These are phyloP conservation scores for Mionectes macconnelli DNA, from an alignment of 2,113 vertebrate genomes.

Conservation along the genomic window DNA sequence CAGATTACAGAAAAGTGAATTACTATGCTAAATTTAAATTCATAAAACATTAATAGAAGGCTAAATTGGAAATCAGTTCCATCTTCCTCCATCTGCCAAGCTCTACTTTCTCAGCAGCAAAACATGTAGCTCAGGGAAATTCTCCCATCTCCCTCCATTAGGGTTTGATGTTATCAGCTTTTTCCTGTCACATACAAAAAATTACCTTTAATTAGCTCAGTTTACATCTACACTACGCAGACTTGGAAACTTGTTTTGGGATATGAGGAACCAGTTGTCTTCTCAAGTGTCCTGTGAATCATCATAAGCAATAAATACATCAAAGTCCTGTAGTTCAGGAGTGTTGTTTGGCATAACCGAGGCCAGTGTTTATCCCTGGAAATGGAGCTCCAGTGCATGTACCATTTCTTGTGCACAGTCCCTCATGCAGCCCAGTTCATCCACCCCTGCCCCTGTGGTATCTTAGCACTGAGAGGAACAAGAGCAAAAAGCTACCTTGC, in stretches of 20 bases:
- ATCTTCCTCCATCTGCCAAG: conserved; percentile 26
- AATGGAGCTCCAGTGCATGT: neutral
- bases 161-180: conserved; percentile 30
- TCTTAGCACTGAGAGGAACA: neutral
- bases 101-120: conserved; percentile 30
- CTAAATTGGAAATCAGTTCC: conserved; percentile 41
- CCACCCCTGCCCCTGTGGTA: neutral
- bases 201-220: conserved; percentile 44
- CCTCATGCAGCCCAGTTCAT: neutral
- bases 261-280: conserved; percentile 1
- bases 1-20: conserved; percentile 4
- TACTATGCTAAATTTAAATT: conserved; percentile 47
- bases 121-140: conserved; percentile 24
- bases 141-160: conserved; percentile 27
- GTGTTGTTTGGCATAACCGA: neutral
- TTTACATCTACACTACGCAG: neutral
- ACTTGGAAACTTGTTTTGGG: conserved; percentile 7
- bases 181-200: conserved; percentile 40
- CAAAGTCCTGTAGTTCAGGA: neutral
- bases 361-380: neutral
- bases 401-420: neutral
- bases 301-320: neutral
- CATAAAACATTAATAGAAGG: conserved; percentile 59
- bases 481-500: neutral
- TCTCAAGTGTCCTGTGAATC: conserved; percentile 9